phyloP scores from a whole-genome alignment of 2,797 vertebrate genomes.

The Coregonus ussuriensis region DNA sequence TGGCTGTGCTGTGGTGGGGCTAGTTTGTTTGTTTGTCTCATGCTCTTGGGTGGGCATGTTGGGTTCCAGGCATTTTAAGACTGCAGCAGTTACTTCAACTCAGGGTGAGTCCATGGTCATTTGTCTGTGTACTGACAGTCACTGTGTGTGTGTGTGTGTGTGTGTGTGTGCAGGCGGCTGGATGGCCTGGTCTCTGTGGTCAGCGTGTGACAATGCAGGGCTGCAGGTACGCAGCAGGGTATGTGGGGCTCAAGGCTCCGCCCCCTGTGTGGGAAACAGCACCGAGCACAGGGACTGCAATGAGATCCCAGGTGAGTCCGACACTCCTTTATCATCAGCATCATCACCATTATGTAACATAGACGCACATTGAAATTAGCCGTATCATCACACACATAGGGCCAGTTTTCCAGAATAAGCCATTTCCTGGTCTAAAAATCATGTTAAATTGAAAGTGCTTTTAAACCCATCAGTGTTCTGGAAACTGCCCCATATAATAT shows the following conservation, averaged over 20 bases:
- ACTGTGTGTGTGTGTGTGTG: too few relatives aligned
- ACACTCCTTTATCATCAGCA: slow-evolving; percentile 11
- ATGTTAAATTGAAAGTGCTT: neutral
- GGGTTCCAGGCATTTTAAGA: slow-evolving; percentile 37
- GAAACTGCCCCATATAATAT: neutral
- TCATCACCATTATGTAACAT: too few relatives aligned
- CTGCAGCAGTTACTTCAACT: neutral
- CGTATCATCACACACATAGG: too few relatives aligned
- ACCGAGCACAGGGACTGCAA: slow-evolving; percentile 91
- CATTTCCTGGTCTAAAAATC: too few relatives aligned
- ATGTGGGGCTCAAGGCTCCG: slow-evolving; percentile 74
- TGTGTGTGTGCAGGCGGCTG: slow-evolving; percentile 83
- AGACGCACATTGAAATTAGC: too few relatives aligned
- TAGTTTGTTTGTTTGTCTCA: neutral
- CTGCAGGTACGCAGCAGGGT: slow-evolving; percentile 86
- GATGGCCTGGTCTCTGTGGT: slow-evolving; percentile 96
- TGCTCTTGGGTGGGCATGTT: slow-evolving; percentile 47
- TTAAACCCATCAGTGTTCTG: neutral
- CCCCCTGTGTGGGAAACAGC: slow-evolving; percentile 86
- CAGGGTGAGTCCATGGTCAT: slow-evolving; percentile 19
- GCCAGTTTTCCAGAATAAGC: too few relatives aligned
- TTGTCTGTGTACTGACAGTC: slow-evolving; percentile 4
- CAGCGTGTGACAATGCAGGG: slow-evolving; percentile 87
- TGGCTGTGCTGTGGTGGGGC: slow-evolving; percentile 27
- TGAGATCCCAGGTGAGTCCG: slow-evolving; percentile 88